A percentile compares a stretch with the other conserved stretches of the same genome.
Evolutionary conservation across 2,797 vertebrate genomes (phyloP).

Genomic region (Coccyzus lansbergi): DNA sequence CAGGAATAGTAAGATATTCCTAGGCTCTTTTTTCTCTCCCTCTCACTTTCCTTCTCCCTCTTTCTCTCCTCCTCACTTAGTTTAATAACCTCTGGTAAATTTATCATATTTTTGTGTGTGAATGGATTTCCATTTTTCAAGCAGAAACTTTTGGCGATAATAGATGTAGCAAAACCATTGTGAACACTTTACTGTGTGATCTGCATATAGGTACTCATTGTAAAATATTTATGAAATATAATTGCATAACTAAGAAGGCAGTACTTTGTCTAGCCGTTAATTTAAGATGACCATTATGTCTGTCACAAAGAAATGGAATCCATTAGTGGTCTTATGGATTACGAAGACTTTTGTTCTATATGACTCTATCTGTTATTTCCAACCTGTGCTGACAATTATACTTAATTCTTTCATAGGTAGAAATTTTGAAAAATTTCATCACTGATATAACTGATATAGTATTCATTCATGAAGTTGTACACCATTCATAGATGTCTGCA

Average conservation of each 20-base stretch:
- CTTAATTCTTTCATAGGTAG: neutral
- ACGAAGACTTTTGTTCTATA: neutral
- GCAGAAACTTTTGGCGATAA: neutral
- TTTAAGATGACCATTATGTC: constrained; percentile 1
- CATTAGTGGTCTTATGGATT: neutral
- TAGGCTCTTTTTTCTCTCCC: neutral
- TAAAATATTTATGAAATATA: constrained; percentile 55
- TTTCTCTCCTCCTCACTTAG: neutral
- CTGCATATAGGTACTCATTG: neutral
- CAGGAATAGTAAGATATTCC: neutral
- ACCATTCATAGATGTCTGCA: neutral
- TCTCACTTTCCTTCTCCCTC: neutral
- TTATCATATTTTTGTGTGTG: neutral
- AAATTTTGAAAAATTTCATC: neutral
- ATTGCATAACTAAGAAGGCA: constrained; percentile 22
- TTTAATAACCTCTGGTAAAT: neutral
- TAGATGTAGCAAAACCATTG: neutral
- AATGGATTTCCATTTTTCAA: neutral
- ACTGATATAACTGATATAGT: neutral
- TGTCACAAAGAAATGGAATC: constrained; percentile 2
- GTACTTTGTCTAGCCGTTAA: constrained; percentile 21
- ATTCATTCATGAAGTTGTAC: neutral
- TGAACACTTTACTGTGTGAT: neutral
- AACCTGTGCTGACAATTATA: neutral
- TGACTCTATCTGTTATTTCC: neutral